A percentile compares a stretch with the other conserved stretches of the same genome.
phyloP scores from a whole-genome alignment of 2,797 vertebrate genomes.

The Malurus splendens region DNA sequence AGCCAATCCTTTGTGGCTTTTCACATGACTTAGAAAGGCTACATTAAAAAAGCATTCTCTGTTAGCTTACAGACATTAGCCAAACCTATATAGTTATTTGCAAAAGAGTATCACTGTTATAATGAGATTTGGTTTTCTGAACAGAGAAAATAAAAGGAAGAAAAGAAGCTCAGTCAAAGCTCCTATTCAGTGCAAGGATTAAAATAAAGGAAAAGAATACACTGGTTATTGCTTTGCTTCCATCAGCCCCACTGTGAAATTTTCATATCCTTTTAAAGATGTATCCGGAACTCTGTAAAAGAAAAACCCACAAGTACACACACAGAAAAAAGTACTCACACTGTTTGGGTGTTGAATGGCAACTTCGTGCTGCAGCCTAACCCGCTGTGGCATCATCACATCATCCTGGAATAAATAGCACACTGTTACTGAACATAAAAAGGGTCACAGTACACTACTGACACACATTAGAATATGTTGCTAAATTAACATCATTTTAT shows the following conservation, averaged over 20 bases:
- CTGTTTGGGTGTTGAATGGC: conserved; percentile 73
- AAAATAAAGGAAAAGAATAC: conserved; percentile 15
- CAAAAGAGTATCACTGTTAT: not conserved
- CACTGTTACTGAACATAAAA: conserved; percentile 20
- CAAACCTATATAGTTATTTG: not conserved
- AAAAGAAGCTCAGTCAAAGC: conserved; percentile 21
- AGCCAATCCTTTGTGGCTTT: not conserved
- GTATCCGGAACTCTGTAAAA: conserved; percentile 16
- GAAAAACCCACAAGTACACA: conserved; percentile 15
- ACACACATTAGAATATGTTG: conserved; percentile 16
- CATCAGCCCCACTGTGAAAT: not conserved
- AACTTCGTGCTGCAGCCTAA: conserved; percentile 81
- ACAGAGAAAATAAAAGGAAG: not conserved
- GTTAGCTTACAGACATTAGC: not conserved
- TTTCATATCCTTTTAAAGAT: conserved; percentile 50
- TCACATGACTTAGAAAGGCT: not conserved
- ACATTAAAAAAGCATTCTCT: not conserved
- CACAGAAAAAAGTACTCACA: conserved; percentile 74
- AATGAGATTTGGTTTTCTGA: not conserved
- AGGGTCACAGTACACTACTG: conserved; percentile 7
- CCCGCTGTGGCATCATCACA: conserved; percentile 88
- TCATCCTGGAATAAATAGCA: conserved; percentile 82
- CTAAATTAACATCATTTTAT: conserved; percentile 41
- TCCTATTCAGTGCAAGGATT: conserved; percentile 7
- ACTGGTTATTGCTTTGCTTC: conserved; percentile 6